A percentile compares a stretch with the other conserved stretches of the same genome.
These are phyloP conservation scores for Microtus oregoni DNA, from an alignment of 2,113 vertebrate genomes.

Conservation along the genomic window DNA sequence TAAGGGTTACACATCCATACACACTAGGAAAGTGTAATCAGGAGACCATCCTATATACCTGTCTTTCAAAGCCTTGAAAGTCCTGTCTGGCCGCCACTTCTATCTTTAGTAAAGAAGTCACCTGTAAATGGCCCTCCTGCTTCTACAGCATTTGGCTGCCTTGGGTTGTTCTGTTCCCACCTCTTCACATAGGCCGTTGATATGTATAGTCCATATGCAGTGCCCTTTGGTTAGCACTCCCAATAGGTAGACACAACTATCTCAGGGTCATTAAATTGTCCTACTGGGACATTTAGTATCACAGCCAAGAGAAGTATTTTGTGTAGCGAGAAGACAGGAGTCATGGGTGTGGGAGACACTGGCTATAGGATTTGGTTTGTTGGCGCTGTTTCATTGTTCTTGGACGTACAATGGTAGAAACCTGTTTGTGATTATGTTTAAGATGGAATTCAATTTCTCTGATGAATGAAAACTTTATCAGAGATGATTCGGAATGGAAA, in stretches of 20 bases:
- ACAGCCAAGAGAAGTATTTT: neutral
- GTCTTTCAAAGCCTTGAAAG: neutral
- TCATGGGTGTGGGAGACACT: constrained; percentile 3
- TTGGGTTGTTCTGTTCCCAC: neutral
- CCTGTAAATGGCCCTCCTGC: neutral
- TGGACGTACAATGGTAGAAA: constrained; percentile 67
- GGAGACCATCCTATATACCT: neutral
- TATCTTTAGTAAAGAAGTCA: neutral
- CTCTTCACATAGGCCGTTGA: neutral
- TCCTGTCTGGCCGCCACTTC: neutral
- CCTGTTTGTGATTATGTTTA: constrained; percentile 77
- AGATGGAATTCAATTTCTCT: constrained; percentile 79
- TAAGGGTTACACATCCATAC: neutral
- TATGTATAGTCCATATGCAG: neutral
- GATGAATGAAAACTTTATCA: constrained; percentile 76
- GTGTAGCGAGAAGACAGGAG: neutral
- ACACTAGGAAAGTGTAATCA: neutral
- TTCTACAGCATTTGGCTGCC: too few relatives aligned
- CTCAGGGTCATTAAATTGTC: neutral
- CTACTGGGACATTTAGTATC: neutral
- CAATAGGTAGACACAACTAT: neutral
- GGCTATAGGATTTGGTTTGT: constrained; percentile 51
- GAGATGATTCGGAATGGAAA: constrained; percentile 79
- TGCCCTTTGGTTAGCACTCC: neutral
- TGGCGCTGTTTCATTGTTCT: constrained; percentile 69